phyloP scores from a whole-genome alignment of 1,140 invertebrate genomes.

The Drosophila albomicans region DNA sequence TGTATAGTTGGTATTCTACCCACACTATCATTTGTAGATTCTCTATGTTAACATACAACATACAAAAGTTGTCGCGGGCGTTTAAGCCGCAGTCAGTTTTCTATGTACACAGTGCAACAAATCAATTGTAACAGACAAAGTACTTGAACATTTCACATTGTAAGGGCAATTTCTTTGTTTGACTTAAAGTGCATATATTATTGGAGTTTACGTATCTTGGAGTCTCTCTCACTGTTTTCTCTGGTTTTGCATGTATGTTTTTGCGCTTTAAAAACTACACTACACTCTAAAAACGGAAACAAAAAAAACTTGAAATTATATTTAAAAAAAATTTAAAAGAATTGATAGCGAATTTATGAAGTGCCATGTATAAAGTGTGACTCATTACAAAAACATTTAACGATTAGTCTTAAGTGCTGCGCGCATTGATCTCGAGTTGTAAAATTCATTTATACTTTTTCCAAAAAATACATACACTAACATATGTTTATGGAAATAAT shows the following conservation, averaged over 20 bases:
- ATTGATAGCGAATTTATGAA: neutral
- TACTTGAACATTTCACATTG: too few species aligned
- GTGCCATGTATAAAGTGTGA: slow-evolving; percentile 34
- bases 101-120: too few species aligned
- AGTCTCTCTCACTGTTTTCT: slow-evolving; percentile 59
- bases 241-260: slow-evolving; percentile 51
- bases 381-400: slow-evolving; percentile 34
- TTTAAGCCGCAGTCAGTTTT: too few species aligned
- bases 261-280: slow-evolving; percentile 36
- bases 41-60: neutral
- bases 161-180: slow-evolving; percentile 26
- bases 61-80: slow-evolving; percentile 14
- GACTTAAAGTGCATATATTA: slow-evolving; percentile 12
- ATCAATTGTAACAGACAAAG: too few species aligned
- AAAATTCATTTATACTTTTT: slow-evolving; percentile 18
- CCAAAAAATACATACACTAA: slow-evolving; percentile 1
- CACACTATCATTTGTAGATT: slow-evolving; percentile 22
- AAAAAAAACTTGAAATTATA: neutral
- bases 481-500: neutral
- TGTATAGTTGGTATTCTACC: slow-evolving; percentile 22
- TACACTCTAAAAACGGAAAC: slow-evolving; percentile 3
- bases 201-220: slow-evolving; percentile 47
- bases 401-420: slow-evolving; percentile 60
- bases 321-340: neutral
- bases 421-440: slow-evolving; percentile 7